Base-by-base conservation (phyloP, 35 echinoderm and acorn worm genomes). In the Anneissia japonica region DNA sequence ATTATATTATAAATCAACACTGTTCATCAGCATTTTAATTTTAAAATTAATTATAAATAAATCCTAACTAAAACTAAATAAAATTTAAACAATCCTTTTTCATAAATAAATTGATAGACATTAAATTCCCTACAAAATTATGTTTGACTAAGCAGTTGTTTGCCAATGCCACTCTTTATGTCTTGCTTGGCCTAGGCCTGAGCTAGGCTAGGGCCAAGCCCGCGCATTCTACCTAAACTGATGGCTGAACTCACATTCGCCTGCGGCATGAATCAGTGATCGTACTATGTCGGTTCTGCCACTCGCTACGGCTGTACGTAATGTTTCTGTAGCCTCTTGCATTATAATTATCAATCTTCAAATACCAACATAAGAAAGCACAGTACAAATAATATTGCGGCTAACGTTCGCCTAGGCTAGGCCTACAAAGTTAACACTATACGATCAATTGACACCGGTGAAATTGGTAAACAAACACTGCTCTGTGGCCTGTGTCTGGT, bases 211-310 rank as follows among this genome's bases (percentile, higher is more conserved):
- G 13, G 37, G 3, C 13, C 10, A 38, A 38, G 32, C n/a, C 0
- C 4, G 10, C 33, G 4, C 7, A 28, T 11, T 13, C 6, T 32
- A 76, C 7, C 10, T 32, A 76, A 11, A 28, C 9, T 28, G 9
- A 11, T 76, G 10, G 7, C 23, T 76, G 74, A 23, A 81, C 79
- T 81, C 38, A 81, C 79, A 81, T 40, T 81, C 79, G 28, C 35
- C 9, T n/a, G 79, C 79, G 9, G 79, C 79, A 36, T 36, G n/a
- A 30, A 81, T 81, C 36, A 81, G 37, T 40, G 79, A 38, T 16
- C 84, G 23, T 16, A 86, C 84, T 31, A 86, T 77, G 46, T 86
- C 84, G 10, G 84, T 86, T 43, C 84, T 86, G 4, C 84, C 84
- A 77, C 73, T 74, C 4, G 74, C 73, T 13, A 86, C 84, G 38